Evolutionary conservation across 2,797 vertebrate genomes (phyloP), one percentile per base, ranked within the genome.

Genomic region (Sternarchorhynchus goeldii): DNA sequence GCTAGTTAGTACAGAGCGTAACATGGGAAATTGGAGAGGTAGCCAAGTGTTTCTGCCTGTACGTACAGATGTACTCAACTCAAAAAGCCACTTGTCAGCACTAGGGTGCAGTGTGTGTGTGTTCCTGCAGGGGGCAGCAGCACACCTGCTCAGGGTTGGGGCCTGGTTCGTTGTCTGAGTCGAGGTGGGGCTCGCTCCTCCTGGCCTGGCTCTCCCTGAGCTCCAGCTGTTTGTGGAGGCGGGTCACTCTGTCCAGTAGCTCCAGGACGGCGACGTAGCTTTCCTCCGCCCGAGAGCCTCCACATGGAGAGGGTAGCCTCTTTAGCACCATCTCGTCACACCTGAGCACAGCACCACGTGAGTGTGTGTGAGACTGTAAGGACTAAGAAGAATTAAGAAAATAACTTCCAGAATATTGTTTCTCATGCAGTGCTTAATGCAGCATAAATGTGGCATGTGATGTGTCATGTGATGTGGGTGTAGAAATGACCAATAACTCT

Each of bases 211-310:
- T 91, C 77, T 93, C 92, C 84, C 89, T 92, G 74, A 90, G 85
- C 84, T 94, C 92, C 83, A 95, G 92, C 84, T 96, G 92, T 77
- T 93, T 92, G 0, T 91, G 90, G 57, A 95, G 85, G 73, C 84
- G 85, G 32, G 89, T 86, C 76, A 93, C 87, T 68, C 82, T 88
- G 80, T 94, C 93, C 0, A 91, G 72, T 21, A 94, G 91, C 86
- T 94, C 92, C 31, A 79, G 73, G 63, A 93, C 89, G 1, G 89
- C 85, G 0, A 83, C 78, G 81, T 89, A 85, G 2, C 87, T 89
- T 81, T 93, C 87, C 2, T 92, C 89, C 0, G 82, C 83, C 68
- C 82, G 85, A 0, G 70, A 85, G 77, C 84, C 91, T n/a, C 92
- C 91, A 4, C 93, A 90, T 75, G 81, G 87, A 18, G 90, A 92